A percentile compares a stretch with the other conserved stretches of the same genome.
Conservation (phyloP, 2,888 invertebrate genomes). For the Rotaria socialis region DNA sequence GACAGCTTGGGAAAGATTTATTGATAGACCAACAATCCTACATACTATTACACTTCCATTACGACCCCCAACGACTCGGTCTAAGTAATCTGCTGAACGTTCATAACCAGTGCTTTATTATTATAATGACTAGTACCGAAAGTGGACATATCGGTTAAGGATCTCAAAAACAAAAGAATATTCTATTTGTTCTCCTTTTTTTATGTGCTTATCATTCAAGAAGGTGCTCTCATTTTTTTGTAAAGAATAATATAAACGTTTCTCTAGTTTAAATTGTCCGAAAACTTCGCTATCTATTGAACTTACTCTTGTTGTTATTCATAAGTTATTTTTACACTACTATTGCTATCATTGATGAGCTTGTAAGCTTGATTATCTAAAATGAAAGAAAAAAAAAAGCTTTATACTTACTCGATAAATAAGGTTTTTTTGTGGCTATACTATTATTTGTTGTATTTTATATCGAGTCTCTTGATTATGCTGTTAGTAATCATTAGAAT, state of each 20-base stretch:
- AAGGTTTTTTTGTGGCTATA: no score
- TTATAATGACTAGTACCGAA: neutral
- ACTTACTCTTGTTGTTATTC: no score
- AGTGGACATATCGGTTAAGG: neutral
- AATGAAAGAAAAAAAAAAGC: no score
- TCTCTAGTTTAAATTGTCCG: neutral
- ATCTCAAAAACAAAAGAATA: neutral
- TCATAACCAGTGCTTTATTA: neutral
- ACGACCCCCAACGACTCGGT: neutral
- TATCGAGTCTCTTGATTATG: no score
- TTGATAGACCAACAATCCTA: neutral
- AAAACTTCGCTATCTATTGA: neutral
- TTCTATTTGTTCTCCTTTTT: neutral
- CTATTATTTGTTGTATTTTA: no score
- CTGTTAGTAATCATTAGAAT: no score
- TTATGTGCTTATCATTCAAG: neutral
- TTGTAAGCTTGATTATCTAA: no score
- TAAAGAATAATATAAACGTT: neutral
- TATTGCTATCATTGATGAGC: no score
- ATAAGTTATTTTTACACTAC: no score
- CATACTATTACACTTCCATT: neutral
- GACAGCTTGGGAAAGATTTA: neutral
- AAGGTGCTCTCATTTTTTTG: neutral
- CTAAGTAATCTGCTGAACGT: neutral
- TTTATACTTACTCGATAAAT: no score